A percentile compares a stretch with the other conserved stretches of the same genome.
These are phyloP conservation scores for Hypercompe scribonia DNA, from an alignment of 2,888 invertebrate genomes.

Conservation along the genomic window DNA sequence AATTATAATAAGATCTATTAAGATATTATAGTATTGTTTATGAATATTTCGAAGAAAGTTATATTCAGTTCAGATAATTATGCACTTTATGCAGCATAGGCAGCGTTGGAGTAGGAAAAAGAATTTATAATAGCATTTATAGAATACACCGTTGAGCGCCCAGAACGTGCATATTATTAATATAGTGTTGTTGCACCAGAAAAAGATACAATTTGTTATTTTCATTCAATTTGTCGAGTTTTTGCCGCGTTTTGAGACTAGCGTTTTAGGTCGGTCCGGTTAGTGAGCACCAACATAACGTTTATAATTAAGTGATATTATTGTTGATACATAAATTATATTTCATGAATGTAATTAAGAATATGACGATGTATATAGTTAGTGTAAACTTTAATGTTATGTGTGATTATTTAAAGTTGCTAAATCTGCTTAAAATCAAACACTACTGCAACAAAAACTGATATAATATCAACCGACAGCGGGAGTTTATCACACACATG, in stretches of 20 bases:
- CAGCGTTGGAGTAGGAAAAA: constrained; percentile 22
- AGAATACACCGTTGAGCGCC: constrained; percentile 35
- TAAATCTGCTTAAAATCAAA: constrained; percentile 62
- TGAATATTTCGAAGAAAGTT: neutral
- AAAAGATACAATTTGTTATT: constrained; percentile 26
- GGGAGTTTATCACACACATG: constrained; percentile 58
- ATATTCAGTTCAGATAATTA: constrained; percentile 30
- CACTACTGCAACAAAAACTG: constrained; percentile 73
- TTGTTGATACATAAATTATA: constrained; percentile 28
- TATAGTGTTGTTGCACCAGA: constrained; percentile 31
- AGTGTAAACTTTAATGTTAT: constrained; percentile 31
- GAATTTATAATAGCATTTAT: constrained; percentile 9
- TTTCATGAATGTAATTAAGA: constrained; percentile 24
- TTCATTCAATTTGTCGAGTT: constrained; percentile 15
- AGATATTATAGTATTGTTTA: neutral
- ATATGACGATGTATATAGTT: constrained; percentile 17
- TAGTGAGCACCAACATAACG: constrained; percentile 50
- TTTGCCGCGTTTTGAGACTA: constrained; percentile 76
- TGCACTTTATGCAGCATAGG: constrained; percentile 21
- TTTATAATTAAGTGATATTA: constrained; percentile 26
- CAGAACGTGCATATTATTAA: constrained; percentile 46
- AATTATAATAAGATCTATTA: neutral
- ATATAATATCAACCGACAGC: constrained; percentile 51
- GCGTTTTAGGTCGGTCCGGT: constrained; percentile 77
- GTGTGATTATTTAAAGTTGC: constrained; percentile 47